Evolutionary conservation across 2,797 vertebrate species (phyloP), one percentile per base, ranked within the genome.

Genomic region (Orientallactaga sibirica): DNA sequence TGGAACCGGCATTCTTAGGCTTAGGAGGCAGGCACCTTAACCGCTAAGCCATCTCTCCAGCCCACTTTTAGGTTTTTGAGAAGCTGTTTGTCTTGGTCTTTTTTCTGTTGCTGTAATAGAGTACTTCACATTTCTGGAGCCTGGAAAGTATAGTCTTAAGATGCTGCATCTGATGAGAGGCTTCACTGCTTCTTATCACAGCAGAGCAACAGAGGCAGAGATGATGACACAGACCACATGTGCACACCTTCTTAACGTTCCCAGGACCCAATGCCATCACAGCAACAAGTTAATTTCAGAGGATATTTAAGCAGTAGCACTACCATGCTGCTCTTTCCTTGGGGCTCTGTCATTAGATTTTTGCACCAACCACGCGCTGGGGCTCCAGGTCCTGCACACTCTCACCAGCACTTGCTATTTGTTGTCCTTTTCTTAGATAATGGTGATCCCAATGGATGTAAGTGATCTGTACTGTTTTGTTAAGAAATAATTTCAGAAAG

Each of bases 401-500:
- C 19, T 78, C 18, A 15, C 52, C 8, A 78, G 18, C 27, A 55
- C 9, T 20, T 78, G 18, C 3, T 78, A 3, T 58, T 58, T 78
- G 52, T 25, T 77, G 18, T 77, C 25, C 4, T 48, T 75, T 52
- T 52, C 52, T 19, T 12, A 25, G 25, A 33, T 27, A 52, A 29
- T 37, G 88, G 67, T 62, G 37, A 24, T 66, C n/a, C 33, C 76
- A 87, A 64, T 80, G 78, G 19, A 24, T 62, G 0, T 74, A 74
- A 86, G 71, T 37, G 25, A 33, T 67, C 75, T 90, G 76, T 90
- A 79, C 55, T 80, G 68, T 29, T 86, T 94, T 82, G 85, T 85
- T 78, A 43, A 64, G 75, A 90, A 91, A 62, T 83, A 58, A 82
- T 89, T 92, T 77, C 27, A 90, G 37, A 92, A 81, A 68, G 82